Base-by-base conservation (phyloP, 2,113 vertebrate genomes). In the Tetraodon nigroviridis region DNA sequence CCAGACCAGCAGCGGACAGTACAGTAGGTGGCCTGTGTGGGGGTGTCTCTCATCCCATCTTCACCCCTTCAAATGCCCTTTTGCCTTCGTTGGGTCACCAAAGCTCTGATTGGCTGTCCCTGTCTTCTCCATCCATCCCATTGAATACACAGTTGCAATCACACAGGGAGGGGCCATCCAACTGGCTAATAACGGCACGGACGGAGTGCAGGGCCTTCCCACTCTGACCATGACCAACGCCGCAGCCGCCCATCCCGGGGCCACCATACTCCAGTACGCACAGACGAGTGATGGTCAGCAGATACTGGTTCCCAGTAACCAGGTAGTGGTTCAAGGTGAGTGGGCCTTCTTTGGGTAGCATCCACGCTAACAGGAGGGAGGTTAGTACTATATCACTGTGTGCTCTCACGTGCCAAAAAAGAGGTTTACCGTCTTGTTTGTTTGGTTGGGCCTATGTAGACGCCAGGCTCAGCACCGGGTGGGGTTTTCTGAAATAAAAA, bases 1-100 rank as follows among this genome's bases (percentile, higher is more conserved):
- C 85, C 96, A 99, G 87, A 99, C 96, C 69, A 98, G 96, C 93
- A 99, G 93, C 59, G 96, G 96, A 57, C 96, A 99, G 81, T 99
- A 99, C 84, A 99, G 96, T 99, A 47, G 41, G 84, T 71, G 37
- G 51, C 17, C 0, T 58, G 18, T 0, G 16, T 12, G 41, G 41
- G 46, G 32, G 12, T 12, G 32, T 37, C 32, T 1, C 1, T 2
- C 12, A 37, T 12, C 12, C 2, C 37, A 27, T 27, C 24, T 27
- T 27, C 24, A 27, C 24, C 24, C 6, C 24, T 1, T 47, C 19
- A 48, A 51, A 17, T 22, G 6, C 15, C 24, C 1, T 3, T 48
- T 44, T 16, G 6, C 27, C 44, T 6, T 32, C 5, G 21, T 46
- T 48, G 21, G 17, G 47, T 49, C 6, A 46, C 32, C 3, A n/a